These are phyloP conservation scores for Lonchura striata DNA, from an alignment of 2,113 vertebrate genomes.

Conservation along the genomic window DNA sequence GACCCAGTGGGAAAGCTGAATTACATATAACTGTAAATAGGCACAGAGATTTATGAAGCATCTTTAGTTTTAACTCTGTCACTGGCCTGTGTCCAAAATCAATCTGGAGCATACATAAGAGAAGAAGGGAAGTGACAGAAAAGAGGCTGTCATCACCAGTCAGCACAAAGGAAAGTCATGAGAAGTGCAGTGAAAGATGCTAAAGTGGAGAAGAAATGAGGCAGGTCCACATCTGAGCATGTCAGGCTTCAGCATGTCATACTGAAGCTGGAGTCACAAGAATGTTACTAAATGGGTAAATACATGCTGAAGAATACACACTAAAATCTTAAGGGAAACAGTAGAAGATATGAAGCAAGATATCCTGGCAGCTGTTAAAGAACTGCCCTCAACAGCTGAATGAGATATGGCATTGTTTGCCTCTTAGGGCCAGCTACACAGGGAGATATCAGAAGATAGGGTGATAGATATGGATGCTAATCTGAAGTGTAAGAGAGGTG, in stretches of 20 bases:
- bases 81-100: slow-evolving; percentile 20
- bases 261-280: not conserved
- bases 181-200: not conserved
- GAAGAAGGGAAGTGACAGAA: not conserved
- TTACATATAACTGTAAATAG: not conserved
- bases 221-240: not conserved
- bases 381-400: not conserved
- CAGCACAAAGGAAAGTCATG: not conserved
- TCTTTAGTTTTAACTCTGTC: not conserved
- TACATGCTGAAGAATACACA: not conserved
- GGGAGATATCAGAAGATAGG: not conserved
- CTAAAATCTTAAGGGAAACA: not conserved
- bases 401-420: not conserved
- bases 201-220: not conserved
- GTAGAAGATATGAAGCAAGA: not conserved
- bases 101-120: not conserved
- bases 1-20: slow-evolving; percentile 12
- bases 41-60: slow-evolving; percentile 12
- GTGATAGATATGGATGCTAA: not conserved
- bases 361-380: not conserved
- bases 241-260: not conserved
- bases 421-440: not conserved
- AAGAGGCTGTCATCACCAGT: slow-evolving; percentile 11
- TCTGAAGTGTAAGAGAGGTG: not conserved
- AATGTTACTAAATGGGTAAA: not conserved